Conservation (phyloP, 2,797 vertebrate species). For the Ispidina lecontei region DNA sequence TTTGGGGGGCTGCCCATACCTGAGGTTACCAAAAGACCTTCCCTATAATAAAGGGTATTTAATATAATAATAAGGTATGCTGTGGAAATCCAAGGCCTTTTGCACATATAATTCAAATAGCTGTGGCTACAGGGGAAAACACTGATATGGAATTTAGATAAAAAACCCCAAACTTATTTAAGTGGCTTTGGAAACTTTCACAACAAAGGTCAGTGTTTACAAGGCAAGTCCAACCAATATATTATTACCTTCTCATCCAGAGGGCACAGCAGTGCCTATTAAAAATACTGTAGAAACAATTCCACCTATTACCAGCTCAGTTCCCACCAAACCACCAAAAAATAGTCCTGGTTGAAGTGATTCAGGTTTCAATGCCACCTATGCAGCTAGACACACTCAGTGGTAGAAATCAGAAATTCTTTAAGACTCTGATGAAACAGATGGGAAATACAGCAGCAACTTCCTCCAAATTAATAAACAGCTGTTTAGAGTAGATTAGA, state of each 20-base stretch:
- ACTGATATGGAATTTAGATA: neutral
- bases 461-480: constrained; percentile 27
- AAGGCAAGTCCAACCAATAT: neutral
- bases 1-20: neutral
- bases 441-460: neutral
- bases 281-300: neutral
- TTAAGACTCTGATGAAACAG: neutral
- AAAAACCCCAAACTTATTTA: neutral
- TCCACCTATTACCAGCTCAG: neutral
- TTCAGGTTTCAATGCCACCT: neutral
- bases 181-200: neutral
- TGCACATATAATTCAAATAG: neutral
- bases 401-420: neutral
- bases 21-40: neutral
- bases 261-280: neutral
- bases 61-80: neutral
- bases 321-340: neutral
- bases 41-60: neutral
- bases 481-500: neutral
- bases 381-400: neutral
- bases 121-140: neutral
- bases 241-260: neutral
- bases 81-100: neutral
- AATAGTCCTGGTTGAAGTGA: neutral
- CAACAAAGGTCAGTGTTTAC: neutral